Conservation (phyloP, 2,888 invertebrate genomes). For the Aethes cnicana region DNA sequence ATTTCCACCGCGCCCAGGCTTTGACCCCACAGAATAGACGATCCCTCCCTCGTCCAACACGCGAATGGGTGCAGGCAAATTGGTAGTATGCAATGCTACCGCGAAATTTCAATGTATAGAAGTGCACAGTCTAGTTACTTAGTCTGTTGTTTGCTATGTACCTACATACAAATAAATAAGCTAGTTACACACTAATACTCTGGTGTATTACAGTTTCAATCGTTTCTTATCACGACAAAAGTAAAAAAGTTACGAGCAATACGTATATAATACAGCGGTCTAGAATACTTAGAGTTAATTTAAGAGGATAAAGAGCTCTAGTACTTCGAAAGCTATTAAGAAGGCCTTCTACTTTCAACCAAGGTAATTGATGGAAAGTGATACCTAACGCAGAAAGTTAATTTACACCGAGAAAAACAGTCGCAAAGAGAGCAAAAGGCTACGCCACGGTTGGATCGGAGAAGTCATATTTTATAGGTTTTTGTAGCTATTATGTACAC, state of each 20-base stretch:
- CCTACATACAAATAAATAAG: too few relatives aligned
- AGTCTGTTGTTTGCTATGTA: too few relatives aligned
- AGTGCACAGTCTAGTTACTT: too few relatives aligned
- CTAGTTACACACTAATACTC: too few relatives aligned
- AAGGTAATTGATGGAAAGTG: conserved; percentile 56
- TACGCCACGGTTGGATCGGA: background rate
- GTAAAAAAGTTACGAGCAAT: too few relatives aligned
- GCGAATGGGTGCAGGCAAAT: conserved; percentile 45
- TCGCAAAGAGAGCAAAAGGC: conserved; percentile 46
- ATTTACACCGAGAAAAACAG: conserved; percentile 43
- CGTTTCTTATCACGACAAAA: too few relatives aligned
- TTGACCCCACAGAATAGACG: conserved; percentile 46
- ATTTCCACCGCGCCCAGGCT: conserved; percentile 43
- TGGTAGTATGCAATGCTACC: too few relatives aligned
- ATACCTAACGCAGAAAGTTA: conserved; percentile 51
- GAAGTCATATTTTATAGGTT: conserved; percentile 30
- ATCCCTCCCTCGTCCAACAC: conserved; percentile 62
- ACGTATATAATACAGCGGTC: too few relatives aligned
- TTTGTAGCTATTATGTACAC: conserved; percentile 39
- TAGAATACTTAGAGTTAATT: too few relatives aligned
- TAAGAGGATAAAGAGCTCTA: too few relatives aligned
- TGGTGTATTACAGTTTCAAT: too few relatives aligned
- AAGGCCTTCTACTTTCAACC: conserved; percentile 43
- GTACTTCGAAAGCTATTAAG: conserved; percentile 28
- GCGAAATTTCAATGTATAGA: too few relatives aligned